Conservation (phyloP, 2,113 vertebrate genomes). For the Chauna torquata region DNA sequence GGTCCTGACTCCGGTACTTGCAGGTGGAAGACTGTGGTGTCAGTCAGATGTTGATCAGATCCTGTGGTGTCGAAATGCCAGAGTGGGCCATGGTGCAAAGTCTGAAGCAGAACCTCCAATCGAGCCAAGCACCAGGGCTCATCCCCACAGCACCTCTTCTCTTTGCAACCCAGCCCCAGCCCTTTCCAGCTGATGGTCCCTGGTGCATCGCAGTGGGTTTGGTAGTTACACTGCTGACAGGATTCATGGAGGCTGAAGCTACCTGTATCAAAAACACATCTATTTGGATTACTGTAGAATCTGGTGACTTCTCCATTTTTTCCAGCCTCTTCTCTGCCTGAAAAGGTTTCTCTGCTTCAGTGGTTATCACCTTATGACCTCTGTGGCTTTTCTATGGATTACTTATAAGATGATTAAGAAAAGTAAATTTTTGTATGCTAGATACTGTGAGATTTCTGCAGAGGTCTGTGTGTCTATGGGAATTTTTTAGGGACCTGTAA, state of each 20-base stretch:
- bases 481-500: background rate
- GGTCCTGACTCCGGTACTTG: background rate
- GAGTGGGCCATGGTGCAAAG: background rate
- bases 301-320: background rate
- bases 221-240: background rate
- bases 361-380: background rate
- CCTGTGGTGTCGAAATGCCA: background rate
- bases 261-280: background rate
- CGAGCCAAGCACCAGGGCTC: background rate
- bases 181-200: background rate
- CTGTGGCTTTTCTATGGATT: background rate
- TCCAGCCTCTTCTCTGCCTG: background rate
- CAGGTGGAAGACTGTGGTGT: background rate
- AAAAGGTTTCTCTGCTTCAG: accelerated
- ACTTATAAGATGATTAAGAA: background rate
- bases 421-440: background rate
- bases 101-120: background rate
- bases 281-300: background rate
- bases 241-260: background rate
- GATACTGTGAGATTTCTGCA: background rate
- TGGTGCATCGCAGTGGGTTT: background rate
- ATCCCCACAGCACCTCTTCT: background rate
- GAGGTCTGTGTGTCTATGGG: background rate
- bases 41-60: background rate
- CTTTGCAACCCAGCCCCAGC: background rate